A percentile compares a stretch with the other conserved stretches of the same genome.
Conservation (phyloP, 2,797 vertebrate species). For the Erpetoichthys calabaricus region DNA sequence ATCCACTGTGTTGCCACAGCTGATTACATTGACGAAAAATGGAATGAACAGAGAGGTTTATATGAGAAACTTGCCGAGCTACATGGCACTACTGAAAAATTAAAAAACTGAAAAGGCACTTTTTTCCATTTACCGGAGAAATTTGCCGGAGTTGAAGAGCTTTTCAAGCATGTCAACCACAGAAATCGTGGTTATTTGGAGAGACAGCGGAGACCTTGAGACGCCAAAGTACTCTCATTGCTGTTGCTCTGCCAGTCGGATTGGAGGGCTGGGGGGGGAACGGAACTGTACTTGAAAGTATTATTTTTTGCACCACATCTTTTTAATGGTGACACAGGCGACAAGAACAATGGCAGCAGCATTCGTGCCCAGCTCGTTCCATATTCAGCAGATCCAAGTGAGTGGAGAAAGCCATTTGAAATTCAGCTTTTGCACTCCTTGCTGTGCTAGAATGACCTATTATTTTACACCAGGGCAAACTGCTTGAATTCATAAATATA, state of each 20-base stretch:
- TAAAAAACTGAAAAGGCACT: conserved; percentile 3
- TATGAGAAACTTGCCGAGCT: neutral
- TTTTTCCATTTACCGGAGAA: conserved; percentile 2
- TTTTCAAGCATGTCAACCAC: neutral
- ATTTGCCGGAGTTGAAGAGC: neutral
- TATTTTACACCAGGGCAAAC: conserved; percentile 64
- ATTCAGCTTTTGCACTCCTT: conserved; percentile 60
- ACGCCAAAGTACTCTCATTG: conserved; percentile 5
- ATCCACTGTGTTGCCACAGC: neutral
- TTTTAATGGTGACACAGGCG: conserved; percentile 44
- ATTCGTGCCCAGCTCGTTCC: conserved; percentile 32
- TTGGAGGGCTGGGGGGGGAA: too few species aligned
- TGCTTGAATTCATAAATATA: conserved; percentile 71
- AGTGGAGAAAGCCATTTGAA: conserved; percentile 55
- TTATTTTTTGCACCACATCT: conserved; percentile 36
- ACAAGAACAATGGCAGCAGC: conserved; percentile 44
- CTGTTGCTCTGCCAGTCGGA: conserved; percentile 21
- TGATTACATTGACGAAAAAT: neutral
- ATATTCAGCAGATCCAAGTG: conserved; percentile 53
- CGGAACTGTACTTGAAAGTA: conserved; percentile 30
- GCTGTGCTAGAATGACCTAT: conserved; percentile 64
- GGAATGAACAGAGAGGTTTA: neutral
- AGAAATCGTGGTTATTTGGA: conserved; percentile 5
- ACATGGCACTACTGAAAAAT: neutral
- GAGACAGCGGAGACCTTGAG: conserved; percentile 2